Evolutionary conservation across 2,888 invertebrate genomes (phyloP).

Genomic region (Agonopterix heracliana): DNA sequence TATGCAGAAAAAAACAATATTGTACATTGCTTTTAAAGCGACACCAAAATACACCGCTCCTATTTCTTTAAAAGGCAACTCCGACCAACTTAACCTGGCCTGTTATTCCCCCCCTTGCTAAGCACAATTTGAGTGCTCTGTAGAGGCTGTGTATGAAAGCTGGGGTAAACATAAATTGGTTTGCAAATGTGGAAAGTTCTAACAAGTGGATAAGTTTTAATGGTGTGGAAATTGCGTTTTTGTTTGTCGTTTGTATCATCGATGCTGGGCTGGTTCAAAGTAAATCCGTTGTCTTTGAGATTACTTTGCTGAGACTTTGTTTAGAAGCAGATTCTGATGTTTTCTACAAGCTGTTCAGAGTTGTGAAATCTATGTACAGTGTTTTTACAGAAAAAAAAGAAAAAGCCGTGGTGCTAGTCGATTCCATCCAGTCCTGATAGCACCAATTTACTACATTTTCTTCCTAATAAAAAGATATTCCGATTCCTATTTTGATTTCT

Average conservation of each 20-base stretch:
- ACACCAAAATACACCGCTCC: constrained; percentile 35
- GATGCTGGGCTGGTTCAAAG: constrained; percentile 33
- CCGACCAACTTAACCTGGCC: constrained; percentile 24
- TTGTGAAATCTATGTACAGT: too few species aligned
- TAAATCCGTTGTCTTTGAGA: constrained; percentile 30
- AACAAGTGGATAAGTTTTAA: constrained; percentile 59
- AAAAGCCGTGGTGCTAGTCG: too few species aligned
- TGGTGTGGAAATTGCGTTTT: constrained; percentile 62
- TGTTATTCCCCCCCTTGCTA: constrained; percentile 9
- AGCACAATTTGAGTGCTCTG: background rate
- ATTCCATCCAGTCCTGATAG: too few species aligned
- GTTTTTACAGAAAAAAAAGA: too few species aligned
- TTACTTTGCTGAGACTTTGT: too few species aligned
- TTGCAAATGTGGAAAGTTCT: constrained; percentile 23
- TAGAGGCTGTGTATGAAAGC: constrained; percentile 12
- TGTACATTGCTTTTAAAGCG: constrained; percentile 20
- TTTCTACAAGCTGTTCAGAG: too few species aligned
- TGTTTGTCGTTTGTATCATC: constrained; percentile 46
- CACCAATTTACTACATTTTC: too few species aligned
- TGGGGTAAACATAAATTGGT: constrained; percentile 23
- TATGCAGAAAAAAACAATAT: too few species aligned
- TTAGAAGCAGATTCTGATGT: too few species aligned
- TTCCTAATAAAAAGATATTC: too few species aligned
- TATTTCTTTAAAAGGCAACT: constrained; percentile 45
- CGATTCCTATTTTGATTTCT: too few species aligned